phyloP scores from a whole-genome alignment of 1,140 invertebrate genomes.

The Trachelipus rathkii region DNA sequence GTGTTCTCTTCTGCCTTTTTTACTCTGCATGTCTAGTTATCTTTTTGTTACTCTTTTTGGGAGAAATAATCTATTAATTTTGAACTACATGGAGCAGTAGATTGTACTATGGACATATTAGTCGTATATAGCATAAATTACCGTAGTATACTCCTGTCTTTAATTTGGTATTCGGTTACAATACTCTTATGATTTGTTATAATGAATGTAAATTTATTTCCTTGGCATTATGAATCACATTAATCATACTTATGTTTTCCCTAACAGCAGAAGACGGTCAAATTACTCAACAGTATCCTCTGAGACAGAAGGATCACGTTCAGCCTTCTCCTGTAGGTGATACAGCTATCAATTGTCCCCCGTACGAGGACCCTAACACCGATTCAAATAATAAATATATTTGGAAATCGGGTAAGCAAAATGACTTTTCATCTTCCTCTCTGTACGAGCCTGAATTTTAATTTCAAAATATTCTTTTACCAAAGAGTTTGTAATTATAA shows the following conservation, averaged over 20 bases:
- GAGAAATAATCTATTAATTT: too few relatives aligned
- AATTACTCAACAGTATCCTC: neutral
- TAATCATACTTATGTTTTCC: neutral
- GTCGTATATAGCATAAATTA: neutral
- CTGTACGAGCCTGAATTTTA: neutral
- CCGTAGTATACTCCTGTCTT: neutral
- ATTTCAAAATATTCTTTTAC: neutral
- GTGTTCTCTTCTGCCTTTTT: too few relatives aligned
- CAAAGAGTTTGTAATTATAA: too few relatives aligned
- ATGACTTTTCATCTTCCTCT: neutral
- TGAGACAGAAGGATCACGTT: neutral
- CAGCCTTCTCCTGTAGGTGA: neutral
- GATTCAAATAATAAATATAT: neutral
- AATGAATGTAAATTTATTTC: neutral
- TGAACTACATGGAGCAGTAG: too few relatives aligned
- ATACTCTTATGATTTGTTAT: neutral
- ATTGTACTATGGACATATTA: neutral
- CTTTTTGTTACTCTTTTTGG: too few relatives aligned
- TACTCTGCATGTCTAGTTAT: too few relatives aligned
- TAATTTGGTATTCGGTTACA: neutral
- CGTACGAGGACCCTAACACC: neutral
- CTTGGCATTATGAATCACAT: neutral
- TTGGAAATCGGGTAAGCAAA: conserved; percentile 48
- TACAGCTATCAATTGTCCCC: neutral
- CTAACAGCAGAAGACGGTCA: neutral